A percentile compares a stretch with the other conserved stretches of the same genome.
phyloP scores from a whole-genome alignment of 2,797 vertebrate genomes.

The Sphenodon punctatus region DNA sequence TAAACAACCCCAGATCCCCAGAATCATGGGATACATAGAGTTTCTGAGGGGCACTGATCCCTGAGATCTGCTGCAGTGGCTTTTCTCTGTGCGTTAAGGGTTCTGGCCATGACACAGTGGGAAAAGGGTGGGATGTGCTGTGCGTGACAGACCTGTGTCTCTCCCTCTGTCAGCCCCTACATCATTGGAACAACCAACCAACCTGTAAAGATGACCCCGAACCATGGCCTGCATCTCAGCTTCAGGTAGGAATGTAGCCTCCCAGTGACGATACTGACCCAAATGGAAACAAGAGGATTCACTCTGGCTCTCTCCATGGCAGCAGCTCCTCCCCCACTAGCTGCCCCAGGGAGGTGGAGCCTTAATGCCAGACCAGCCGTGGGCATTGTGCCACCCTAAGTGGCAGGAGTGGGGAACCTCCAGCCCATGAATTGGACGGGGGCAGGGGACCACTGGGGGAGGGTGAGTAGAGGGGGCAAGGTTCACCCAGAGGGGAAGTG shows the following conservation, averaged over 20 bases:
- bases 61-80: no score
- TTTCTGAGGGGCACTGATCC: no score
- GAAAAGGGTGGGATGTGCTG: background rate
- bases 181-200: slow-evolving; percentile 97
- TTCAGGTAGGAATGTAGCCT: slow-evolving; percentile 95
- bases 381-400: no score
- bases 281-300: no score
- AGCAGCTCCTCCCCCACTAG: background rate
- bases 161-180: slow-evolving; percentile 84
- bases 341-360: background rate
- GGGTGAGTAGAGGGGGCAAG: no score
- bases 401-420: no score
- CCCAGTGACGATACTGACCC: fast-evolving
- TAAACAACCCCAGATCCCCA: no score
- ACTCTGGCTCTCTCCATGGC: background rate
- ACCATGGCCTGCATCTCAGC: slow-evolving; percentile 94
- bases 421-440: no score
- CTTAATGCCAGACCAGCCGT: background rate
- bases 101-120: background rate
- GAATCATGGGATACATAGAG: no score
- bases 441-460: no score
- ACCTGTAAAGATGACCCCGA: slow-evolving; percentile 93
- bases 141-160: background rate
- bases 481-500: no score
- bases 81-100: background rate